These are phyloP conservation scores for Cantharis lateralis DNA, from an alignment of 2,888 invertebrate genomes.

Conservation along the genomic window DNA sequence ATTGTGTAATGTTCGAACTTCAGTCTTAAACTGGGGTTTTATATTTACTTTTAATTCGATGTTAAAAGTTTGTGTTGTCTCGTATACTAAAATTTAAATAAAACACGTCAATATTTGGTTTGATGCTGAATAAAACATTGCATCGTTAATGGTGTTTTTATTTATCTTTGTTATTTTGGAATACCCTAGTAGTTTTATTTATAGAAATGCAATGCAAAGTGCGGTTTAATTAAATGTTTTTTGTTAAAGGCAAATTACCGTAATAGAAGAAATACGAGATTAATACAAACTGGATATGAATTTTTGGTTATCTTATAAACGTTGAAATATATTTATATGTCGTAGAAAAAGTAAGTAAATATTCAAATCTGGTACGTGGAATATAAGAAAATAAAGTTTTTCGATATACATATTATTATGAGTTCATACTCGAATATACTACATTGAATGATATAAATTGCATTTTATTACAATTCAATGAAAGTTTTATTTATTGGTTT, in stretches of 20 bases:
- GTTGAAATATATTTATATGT: neutral
- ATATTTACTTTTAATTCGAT: too few relatives aligned
- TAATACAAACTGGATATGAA: neutral
- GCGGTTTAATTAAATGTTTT: neutral
- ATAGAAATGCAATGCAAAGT: too few relatives aligned
- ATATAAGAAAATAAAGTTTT: constrained; percentile 6
- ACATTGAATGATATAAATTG: constrained; percentile 33
- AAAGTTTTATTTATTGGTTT: constrained; percentile 34
- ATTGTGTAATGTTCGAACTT: too few relatives aligned
- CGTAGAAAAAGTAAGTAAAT: neutral
- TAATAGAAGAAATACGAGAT: neutral
- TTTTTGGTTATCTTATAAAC: neutral
- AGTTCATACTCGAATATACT: constrained; percentile 19
- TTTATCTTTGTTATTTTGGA: too few relatives aligned
- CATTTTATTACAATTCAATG: constrained; percentile 34
- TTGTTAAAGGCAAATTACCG: neutral
- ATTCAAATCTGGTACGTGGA: neutral
- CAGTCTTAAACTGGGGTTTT: too few relatives aligned
- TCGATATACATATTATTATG: constrained; percentile 2
- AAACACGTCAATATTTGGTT: too few relatives aligned
- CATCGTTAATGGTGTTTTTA: too few relatives aligned
- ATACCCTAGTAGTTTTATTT: too few relatives aligned
- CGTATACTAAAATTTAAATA: too few relatives aligned
- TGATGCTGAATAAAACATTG: too few relatives aligned
- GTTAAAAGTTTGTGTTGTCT: too few relatives aligned